Base-by-base conservation (phyloP, 2,113 vertebrate genomes). In the Sarotherodon lohbergeri region DNA sequence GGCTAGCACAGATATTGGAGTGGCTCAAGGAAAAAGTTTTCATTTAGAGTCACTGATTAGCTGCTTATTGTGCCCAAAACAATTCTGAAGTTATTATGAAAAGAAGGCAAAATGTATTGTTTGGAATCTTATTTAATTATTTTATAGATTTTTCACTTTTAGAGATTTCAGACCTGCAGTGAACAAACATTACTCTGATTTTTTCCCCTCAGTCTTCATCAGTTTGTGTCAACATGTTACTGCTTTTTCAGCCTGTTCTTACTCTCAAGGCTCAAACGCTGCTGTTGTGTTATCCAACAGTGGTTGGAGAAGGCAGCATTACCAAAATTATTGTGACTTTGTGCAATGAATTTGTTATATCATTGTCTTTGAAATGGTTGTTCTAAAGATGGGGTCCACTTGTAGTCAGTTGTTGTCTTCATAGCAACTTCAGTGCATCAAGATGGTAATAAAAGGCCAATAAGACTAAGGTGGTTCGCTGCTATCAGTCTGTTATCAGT, bases 161-260 rank as follows among this genome's bases (percentile, higher is more conserved):
- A 19, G 73, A 78, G 17, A 13, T 78, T 78, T 78, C 46, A 4
- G 24, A 50, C 10, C 46, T 78, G 73, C 46, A 78, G 73, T 52
- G 46, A 78, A 19, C 17, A 78, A 52, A 52, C 4, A 0, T 52
- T 78, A 34, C 27, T 50, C 73, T 52, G 27, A 17, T 78, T 12
- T 19, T 19, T 2, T 0, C 3, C 16, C 9, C 3, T n/a, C 73
- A 13, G 4, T 13, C 46, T 11, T 78, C 17, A 78, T 78, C 4
- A n/a, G 27, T 52, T 78, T 78, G 41, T 76, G 2, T 52, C 73
- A 52, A 27, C 27, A 50, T 52, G 16, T 34, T 52, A n/a, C 46
- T n/a, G 17, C 27, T 78, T 78, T 55, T 52, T 52, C 17, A 32
- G 46, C 9, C 46, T 50, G 27, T n/a, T 32, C 46, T 78, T 17